A percentile compares a stretch with the other conserved stretches of the same genome.
These are phyloP conservation scores for Eubasilissa regina DNA, from an alignment of 1,140 invertebrate genomes.

Conservation along the genomic window DNA sequence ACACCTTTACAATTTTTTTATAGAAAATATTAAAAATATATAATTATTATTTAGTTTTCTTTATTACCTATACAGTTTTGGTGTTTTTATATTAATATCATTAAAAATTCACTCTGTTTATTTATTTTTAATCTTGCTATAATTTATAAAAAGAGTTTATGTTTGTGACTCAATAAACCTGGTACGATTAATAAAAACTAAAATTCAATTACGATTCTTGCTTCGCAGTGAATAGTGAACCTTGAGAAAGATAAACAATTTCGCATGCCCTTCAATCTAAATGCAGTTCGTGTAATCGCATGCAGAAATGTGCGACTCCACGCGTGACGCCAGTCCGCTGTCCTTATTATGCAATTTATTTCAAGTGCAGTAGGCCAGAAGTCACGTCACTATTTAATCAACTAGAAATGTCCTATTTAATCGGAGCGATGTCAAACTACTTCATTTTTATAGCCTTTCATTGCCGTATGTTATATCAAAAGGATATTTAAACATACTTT, in stretches of 20 bases:
- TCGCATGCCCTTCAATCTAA: background rate
- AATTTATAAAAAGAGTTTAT: too few species aligned
- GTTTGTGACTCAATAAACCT: too few species aligned
- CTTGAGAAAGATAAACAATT: background rate
- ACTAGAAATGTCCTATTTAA: background rate
- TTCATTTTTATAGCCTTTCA: background rate
- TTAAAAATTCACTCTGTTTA: too few species aligned
- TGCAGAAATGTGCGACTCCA: background rate
- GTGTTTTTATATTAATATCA: too few species aligned
- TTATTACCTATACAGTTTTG: too few species aligned
- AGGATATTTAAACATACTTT: too few species aligned
- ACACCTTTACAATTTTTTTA: too few species aligned
- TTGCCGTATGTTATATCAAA: background rate
- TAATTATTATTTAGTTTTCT: too few species aligned
- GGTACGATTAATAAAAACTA: too few species aligned
- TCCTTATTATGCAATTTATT: constrained; percentile 16
- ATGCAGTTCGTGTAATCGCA: background rate
- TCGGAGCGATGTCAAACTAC: constrained; percentile 21
- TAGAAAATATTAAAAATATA: too few species aligned
- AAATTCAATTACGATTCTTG: background rate
- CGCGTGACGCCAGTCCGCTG: background rate
- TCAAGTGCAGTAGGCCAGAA: constrained; percentile 46
- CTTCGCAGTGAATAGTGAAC: background rate
- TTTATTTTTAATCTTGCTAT: too few species aligned
- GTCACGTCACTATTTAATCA: constrained; percentile 15